Evolutionary conservation across 2,113 vertebrate genomes (phyloP), one percentile per base, ranked within the genome.

Genomic region (Ia io): DNA sequence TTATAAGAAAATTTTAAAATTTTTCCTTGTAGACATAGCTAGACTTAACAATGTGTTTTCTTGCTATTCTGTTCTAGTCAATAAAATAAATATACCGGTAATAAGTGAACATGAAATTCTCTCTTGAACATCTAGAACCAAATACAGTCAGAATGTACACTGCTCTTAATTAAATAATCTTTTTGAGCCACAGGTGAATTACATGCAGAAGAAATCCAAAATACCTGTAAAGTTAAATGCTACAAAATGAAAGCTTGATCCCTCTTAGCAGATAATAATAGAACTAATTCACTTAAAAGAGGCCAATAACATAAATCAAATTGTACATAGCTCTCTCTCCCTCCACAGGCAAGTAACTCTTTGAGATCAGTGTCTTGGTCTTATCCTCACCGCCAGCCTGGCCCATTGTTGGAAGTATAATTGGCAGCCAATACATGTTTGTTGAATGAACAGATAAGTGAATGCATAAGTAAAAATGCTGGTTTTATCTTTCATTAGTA

Each of bases 211-310:
- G 74, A 69, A 40, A 42, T 22, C 44, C 28, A 47, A 92, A 95
- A 92, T 6, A 88, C 32, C 10, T 78, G 9, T 70, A 73, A 82
- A 87, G 70, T 82, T 42, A 87, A 96, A 86, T 42, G 56, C 42
- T 76, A 59, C 23, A 87, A 86, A 96, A 56, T 37, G 25, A 91
- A 70, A 95, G 12, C 35, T 73, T 85, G 51, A 88, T 69, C 9
- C 35, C 20, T 79, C 23, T 78, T 87, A 83, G 30, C 20, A 83
- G 40, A 77, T 90, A 74, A 65, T 79, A 71, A 73, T 35, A 76
- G 40, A 92, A 77, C 3, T 53, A 49, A 47, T 93, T 91, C 67
- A 84, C 80, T 94, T 87, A 80, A 84, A 96, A 93, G 56, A 37
- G 42, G 37, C 14, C 56, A 95, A 14, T 32, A 61, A 35, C 5